These are phyloP conservation scores for Choloepus didactylus DNA, from an alignment of 2,797 vertebrate species.

Conservation along the genomic window DNA sequence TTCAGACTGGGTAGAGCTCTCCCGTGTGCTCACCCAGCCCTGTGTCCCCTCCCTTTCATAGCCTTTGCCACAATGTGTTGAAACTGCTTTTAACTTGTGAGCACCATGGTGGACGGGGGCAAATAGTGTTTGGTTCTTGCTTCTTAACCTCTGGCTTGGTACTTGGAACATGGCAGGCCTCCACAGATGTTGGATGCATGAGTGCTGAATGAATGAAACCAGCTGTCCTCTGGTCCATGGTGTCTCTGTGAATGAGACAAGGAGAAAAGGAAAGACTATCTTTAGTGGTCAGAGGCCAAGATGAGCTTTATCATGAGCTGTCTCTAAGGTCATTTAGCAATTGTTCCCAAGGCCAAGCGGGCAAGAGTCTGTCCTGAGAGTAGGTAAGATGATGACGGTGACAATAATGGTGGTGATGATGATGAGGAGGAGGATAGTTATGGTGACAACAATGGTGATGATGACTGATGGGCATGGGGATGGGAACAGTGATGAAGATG, in stretches of 20 bases:
- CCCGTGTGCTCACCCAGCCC: background rate
- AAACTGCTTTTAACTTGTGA: background rate
- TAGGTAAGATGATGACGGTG: background rate
- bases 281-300: background rate
- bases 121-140: background rate
- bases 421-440: background rate
- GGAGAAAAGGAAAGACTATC: background rate
- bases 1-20: background rate
- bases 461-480: no score
- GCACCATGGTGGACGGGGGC: background rate
- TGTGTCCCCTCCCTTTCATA: no score
- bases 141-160: background rate
- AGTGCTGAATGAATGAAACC: background rate
- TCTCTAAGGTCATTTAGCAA: background rate
- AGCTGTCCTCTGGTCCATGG: background rate
- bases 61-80: background rate
- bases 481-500: background rate
- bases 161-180: background rate
- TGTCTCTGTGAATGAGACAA: background rate
- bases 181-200: background rate
- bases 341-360: background rate
- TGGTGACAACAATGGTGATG: background rate
- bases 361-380: background rate
- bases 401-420: background rate
- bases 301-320: background rate